These are phyloP conservation scores for Dunckerocampus dactyliophorus DNA, from an alignment of 2,113 vertebrate genomes.

Conservation along the genomic window DNA sequence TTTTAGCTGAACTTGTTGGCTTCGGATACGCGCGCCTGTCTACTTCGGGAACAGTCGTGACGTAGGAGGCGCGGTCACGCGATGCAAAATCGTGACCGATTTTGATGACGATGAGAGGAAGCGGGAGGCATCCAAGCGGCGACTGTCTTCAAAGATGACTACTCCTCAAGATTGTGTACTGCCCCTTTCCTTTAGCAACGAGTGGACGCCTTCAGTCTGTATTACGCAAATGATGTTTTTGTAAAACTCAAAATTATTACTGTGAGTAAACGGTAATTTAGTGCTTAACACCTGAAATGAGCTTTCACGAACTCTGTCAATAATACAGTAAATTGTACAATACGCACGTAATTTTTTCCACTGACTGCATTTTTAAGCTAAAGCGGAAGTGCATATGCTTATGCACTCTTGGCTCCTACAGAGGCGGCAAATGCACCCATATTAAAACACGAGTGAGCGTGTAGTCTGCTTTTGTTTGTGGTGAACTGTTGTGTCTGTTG, in stretches of 20 bases:
- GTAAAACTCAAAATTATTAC: too few species aligned
- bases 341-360: not conserved
- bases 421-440: not conserved
- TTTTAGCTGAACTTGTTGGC: constrained; percentile 69
- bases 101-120: constrained; percentile 38
- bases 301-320: not conserved
- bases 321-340: not conserved
- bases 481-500: not conserved
- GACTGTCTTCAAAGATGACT: constrained; percentile 22
- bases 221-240: too few species aligned
- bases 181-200: not conserved
- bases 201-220: too few species aligned
- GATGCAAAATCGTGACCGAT: constrained; percentile 57
- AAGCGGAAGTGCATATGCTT: constrained; percentile 24
- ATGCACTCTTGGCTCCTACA: constrained; percentile 1
- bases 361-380: constrained; percentile 7
- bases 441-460: not conserved
- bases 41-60: constrained; percentile 58
- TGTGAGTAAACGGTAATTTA: too few species aligned
- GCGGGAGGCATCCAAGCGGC: constrained; percentile 20
- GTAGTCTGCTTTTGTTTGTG: not conserved
- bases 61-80: constrained; percentile 57
- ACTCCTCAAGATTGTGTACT: constrained; percentile 4
- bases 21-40: constrained; percentile 50
- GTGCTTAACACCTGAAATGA: not conserved